Evolutionary conservation across 2,888 invertebrate genomes (phyloP).

Genomic region (Drosophila emarginata): DNA sequence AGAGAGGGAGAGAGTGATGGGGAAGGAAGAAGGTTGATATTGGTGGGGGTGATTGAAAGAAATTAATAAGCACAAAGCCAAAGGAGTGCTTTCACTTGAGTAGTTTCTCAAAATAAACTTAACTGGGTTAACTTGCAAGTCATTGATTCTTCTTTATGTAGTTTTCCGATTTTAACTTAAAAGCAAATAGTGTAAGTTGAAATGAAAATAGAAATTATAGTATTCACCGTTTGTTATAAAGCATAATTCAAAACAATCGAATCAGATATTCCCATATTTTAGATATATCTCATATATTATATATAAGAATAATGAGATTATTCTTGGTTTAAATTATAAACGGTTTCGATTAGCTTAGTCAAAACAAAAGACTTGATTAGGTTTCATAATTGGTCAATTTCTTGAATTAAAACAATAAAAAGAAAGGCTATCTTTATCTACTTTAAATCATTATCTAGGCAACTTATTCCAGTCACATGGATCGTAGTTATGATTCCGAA

Average conservation of each 20-base stretch:
- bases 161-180: background rate
- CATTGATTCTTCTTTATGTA: background rate
- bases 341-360: too few species aligned
- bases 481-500: constrained; percentile 90
- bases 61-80: constrained; percentile 12
- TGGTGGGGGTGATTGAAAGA: constrained; percentile 1
- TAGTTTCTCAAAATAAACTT: constrained; percentile 17
- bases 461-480: constrained; percentile 74
- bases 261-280: too few species aligned
- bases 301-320: too few species aligned
- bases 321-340: too few species aligned
- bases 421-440: background rate
- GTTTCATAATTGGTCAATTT: too few species aligned
- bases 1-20: background rate
- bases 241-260: too few species aligned
- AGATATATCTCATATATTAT: too few species aligned
- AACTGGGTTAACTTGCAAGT: background rate
- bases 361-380: too few species aligned
- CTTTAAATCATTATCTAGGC: constrained; percentile 45
- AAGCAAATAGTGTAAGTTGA: too few species aligned
- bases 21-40: background rate
- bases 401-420: too few species aligned
- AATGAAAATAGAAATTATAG: too few species aligned
- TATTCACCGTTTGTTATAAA: too few species aligned
- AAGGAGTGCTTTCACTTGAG: constrained; percentile 14